A percentile compares a stretch with the other conserved stretches of the same genome.
Conservation (phyloP, 1,140 invertebrate species). For the Gryon sp. region DNA sequence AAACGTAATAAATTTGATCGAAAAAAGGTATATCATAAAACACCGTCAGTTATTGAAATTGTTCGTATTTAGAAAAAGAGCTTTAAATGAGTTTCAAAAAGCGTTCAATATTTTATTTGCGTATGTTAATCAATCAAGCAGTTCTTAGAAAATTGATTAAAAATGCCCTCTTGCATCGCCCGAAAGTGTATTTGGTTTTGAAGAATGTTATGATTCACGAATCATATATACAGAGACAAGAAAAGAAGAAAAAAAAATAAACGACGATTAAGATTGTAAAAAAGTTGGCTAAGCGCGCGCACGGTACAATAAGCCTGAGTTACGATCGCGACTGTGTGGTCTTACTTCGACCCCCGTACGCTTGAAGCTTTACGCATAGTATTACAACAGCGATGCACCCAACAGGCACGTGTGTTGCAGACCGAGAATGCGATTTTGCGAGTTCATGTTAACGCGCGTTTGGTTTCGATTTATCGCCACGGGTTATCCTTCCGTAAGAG, state of each 20-base stretch:
- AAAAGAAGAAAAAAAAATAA: background rate
- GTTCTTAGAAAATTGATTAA: conserved; percentile 23
- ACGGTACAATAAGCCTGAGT: conserved; percentile 51
- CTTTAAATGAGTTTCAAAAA: too few species aligned
- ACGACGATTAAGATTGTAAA: too few species aligned
- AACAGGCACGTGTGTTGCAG: conserved; percentile 37
- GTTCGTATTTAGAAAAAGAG: too few species aligned
- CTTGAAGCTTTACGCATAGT: conserved; percentile 28
- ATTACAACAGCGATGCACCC: conserved; percentile 15
- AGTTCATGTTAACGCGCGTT: conserved; percentile 46
- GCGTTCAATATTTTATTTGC: conserved; percentile 6
- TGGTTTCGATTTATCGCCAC: conserved; percentile 42
- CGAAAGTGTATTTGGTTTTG: conserved; percentile 16
- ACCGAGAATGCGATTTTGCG: conserved; percentile 46
- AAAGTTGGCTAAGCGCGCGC: conserved; percentile 60
- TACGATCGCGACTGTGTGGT: conserved; percentile 48
- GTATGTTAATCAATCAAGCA: background rate
- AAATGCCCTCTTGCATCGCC: conserved; percentile 11
- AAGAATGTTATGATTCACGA: conserved; percentile 24
- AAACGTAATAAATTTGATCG: background rate
- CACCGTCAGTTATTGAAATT: too few species aligned
- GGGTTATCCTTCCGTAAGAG: conserved; percentile 38
- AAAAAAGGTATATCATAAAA: too few species aligned
- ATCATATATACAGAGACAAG: conserved; percentile 30
- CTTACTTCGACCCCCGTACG: conserved; percentile 52